Conservation (phyloP, 53 echinoderm and acorn worm genomes). For the Actinopyga echinites region DNA sequence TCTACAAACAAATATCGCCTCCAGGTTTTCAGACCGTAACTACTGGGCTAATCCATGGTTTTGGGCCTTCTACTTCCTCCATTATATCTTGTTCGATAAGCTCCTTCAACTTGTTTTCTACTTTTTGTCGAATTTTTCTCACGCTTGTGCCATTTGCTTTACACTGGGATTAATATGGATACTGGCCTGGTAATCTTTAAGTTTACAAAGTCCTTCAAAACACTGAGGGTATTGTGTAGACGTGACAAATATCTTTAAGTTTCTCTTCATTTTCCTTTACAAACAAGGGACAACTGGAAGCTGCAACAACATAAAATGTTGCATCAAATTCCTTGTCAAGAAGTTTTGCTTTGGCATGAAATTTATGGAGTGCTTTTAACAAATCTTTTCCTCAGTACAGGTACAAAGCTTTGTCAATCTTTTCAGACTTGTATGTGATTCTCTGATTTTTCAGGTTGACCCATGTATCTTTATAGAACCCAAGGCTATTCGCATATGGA, state of each 20-base stretch:
- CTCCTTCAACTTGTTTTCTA: constrained; percentile 48
- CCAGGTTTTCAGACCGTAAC: constrained; percentile 35
- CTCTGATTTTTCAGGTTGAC: not conserved
- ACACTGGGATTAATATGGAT: constrained; percentile 14
- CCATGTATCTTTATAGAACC: constrained; percentile 3
- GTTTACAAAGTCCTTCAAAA: constrained; percentile 30
- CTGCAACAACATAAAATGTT: constrained; percentile 23
- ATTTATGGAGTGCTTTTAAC: not conserved
- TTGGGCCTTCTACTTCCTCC: constrained; percentile 27
- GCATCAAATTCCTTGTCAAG: not conserved
- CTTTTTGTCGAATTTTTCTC: constrained; percentile 41
- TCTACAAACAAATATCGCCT: constrained; percentile 39
- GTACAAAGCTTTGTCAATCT: not conserved
- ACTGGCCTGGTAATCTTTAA: constrained; percentile 1
- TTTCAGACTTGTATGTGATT: not conserved
- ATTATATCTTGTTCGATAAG: constrained; percentile 24
- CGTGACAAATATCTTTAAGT: not conserved
- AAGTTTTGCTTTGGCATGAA: not conserved
- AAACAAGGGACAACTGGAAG: not conserved
- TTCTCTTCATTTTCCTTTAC: not conserved
- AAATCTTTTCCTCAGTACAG: constrained; percentile 18
- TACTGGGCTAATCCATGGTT: constrained; percentile 45
- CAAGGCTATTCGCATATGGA: constrained; percentile 5
- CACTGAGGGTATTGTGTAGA: not conserved
- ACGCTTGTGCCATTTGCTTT: constrained; percentile 47